Base-by-base conservation (phyloP, 2,888 invertebrate species). In the Brenthis hecate region DNA sequence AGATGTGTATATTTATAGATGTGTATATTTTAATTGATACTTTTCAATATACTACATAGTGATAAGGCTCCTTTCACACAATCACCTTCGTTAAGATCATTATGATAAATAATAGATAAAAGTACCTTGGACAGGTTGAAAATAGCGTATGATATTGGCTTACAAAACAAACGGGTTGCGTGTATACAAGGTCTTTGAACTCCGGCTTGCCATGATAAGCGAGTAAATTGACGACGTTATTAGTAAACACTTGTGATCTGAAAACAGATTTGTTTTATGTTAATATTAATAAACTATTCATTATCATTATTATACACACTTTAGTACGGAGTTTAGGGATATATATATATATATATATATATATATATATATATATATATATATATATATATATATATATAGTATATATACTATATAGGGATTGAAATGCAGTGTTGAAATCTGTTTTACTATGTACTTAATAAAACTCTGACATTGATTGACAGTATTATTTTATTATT, bases 181-280 rank as follows among this genome's bases (percentile, higher is more conserved):
- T 66, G 62, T 70, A 69, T 36, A 66, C 73, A 73, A 77, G 75
- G 75, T 77, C 71, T 62, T 73, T 76, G 77, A 79, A 76, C 79
- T 73, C 63, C 71, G 68, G 68, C 48, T 47, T 50, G 57, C 48
- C 71, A 55, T 63, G 71, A 71, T 71, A 69, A 71, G 68, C 68
- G 65, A 32, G 56, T 48, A 43, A 56, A 61, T 55, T 65, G 69
- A 72, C 50, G 55, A 64, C 48, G 65, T 66, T 65, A 69, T 72
- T 66, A 57, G 68, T 71, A 67, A 70, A 70, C 72, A 73, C 50
- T 66, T 50, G 60, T 61, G 56, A 58, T 66, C 58, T 50, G 54
- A 48, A 72, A 71, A 67, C 68, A 68, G 56, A 66, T 71, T 72
- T 60, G 68, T 65, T 66, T 43, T 43, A 43, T 43, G 8, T 43